Base-by-base conservation (phyloP, 2,797 vertebrate genomes). In the Hyperoplus immaculatus region DNA sequence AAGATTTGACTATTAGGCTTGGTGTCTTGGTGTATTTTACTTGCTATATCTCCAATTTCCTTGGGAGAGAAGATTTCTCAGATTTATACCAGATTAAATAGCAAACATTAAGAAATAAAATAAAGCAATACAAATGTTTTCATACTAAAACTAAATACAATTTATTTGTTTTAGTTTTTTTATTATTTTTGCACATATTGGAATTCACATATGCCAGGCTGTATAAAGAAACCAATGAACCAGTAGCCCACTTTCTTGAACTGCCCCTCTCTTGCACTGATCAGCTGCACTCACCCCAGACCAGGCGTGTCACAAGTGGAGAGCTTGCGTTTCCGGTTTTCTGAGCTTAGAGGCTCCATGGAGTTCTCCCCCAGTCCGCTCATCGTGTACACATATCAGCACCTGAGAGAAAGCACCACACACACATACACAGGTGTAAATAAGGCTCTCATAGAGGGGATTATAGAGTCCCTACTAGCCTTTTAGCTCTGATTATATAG, bases 291-390 rank as follows among this genome's bases (percentile, higher is more conserved):
- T 82, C 92, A 98, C 97, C 97, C 95, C 79, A 95, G 93, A 83
- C 96, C 96, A 13, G 96, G 96, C 39, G 95, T 94, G 88, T 98
- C 97, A 75, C 96, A 97, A 65, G 96, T 95, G 82, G 97, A 95
- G 60, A 96, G 93, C 90, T 99, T 99, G 79, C 97, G 97, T 88
- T 99, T 99, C 78, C 97, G 96, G 83, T 96, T 97, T 83, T 94
- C 94, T 54, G 93, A 94, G 87, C 95, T 94, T 94, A 97, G 91
- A 68, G 95, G 95, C 86, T 97, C 97, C 95, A 97, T 96, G 93
- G 96, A 95, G 91, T 95, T 97, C 87, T 98, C 97, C 95, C 97
- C 97, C 93, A 97, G 88, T 90, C 96, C 97, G 62, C 97, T 98
- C 97, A 98, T 98, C 66, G 84, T 96, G 92, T 88, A 84, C 90